Base-by-base conservation (phyloP, 2,113 vertebrate genomes). In the Cheilinus undulatus region DNA sequence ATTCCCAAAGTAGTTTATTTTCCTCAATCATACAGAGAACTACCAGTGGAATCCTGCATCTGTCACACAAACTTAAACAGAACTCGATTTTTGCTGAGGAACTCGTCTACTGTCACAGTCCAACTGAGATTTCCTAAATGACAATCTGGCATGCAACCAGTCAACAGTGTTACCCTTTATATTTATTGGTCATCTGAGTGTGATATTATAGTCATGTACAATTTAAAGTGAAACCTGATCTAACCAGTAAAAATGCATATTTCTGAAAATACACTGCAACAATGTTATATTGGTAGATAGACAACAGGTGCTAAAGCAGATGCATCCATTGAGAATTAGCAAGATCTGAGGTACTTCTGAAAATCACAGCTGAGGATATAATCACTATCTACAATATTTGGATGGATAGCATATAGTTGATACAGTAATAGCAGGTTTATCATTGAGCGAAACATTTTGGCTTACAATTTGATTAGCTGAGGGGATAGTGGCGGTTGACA, bases 361-460 rank as follows among this genome's bases (percentile, higher is more conserved):
- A 86, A 83, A 74, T 88, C 83, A 84, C 90, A 88, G 87, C 83
- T 85, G 84, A 89, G 80, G 60, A 82, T 86, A 89, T 82, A 86
- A 52, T 74, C 58, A 86, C 83, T 86, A 90, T 83, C 90, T 88
- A 90, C 87, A 84, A 83, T 89, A 90, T 92, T 90, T 91, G 89
- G 88, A 88, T 88, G 87, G 89, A 87, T 88, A 89, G 89, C 88
- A 85, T 83, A 84, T 81, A 80, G 68, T 80, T 71, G 77, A 83
- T 87, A 87, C 74, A 82, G 78, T 81, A 80, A 85, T 63, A 89
- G 86, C 89, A 78, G 81, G 81, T 19, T 82, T 75, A 82, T 57
- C 72, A 17, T 80, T 83, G 81, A 26, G 78, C 62, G 46, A 79
- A 85, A 77, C 53, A 77, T 81, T 90, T 91, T 90, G 89, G 86